Conservation (phyloP, 2,888 invertebrate species). For the Pterobdella sp. region DNA sequence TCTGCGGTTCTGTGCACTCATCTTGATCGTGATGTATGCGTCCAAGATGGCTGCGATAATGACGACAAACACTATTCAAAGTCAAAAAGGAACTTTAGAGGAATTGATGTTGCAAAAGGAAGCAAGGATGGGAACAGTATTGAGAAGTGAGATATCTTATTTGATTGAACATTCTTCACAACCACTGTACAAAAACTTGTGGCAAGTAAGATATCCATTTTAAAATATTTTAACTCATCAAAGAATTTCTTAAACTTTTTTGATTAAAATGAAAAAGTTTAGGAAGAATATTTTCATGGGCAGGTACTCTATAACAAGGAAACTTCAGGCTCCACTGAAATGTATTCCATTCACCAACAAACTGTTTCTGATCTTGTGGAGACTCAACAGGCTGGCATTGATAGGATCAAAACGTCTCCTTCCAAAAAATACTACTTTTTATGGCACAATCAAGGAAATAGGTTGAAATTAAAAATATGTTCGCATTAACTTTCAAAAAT, state of each 20-base stretch:
- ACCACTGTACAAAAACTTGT: constrained; percentile 33
- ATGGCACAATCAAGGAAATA: constrained; percentile 27
- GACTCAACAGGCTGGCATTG: constrained; percentile 15
- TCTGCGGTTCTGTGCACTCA: constrained; percentile 49
- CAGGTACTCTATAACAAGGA: constrained; percentile 3
- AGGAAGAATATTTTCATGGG: background rate
- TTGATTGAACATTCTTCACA: constrained; percentile 48
- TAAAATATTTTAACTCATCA: too few relatives aligned
- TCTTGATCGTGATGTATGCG: constrained; percentile 30
- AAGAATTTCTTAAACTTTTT: background rate
- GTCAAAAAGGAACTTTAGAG: constrained; percentile 44
- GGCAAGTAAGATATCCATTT: too few relatives aligned
- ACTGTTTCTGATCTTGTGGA: constrained; percentile 26
- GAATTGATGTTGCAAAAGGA: constrained; percentile 44
- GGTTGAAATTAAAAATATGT: constrained; percentile 12
- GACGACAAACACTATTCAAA: constrained; percentile 35
- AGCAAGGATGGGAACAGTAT: constrained; percentile 48
- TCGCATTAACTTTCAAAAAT: background rate
- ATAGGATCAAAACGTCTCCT: background rate
- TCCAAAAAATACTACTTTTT: constrained; percentile 25
- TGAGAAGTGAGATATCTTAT: constrained; percentile 46
- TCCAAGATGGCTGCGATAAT: constrained; percentile 34
- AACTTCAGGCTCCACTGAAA: constrained; percentile 24
- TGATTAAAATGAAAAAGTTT: background rate
- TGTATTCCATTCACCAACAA: constrained; percentile 27